Percentiles rank a stretch among this genome's conserved stretches.
These are phyloP conservation scores for Drosophila orena DNA, from an alignment of 1,140 invertebrate genomes.

Conservation along the genomic window DNA sequence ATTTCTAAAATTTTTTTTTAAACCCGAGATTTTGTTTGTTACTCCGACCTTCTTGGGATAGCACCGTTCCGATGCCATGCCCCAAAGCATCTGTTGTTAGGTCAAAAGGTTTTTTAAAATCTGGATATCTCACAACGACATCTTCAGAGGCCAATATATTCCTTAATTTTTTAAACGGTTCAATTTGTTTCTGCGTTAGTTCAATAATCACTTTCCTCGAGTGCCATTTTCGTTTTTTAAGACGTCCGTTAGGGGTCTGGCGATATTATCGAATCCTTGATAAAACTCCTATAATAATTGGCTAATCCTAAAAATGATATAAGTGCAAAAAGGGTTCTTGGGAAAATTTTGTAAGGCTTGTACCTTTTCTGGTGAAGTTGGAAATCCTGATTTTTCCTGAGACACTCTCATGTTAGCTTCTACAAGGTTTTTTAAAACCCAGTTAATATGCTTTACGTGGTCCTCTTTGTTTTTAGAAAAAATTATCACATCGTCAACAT, in stretches of 20 bases:
- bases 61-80: neutral
- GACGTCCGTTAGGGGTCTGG: no score
- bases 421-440: neutral
- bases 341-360: neutral
- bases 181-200: no score
- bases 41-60: conserved; percentile 1
- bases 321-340: neutral
- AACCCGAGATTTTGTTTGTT: neutral
- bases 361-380: neutral
- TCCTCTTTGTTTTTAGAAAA: neutral
- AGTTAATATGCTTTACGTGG: neutral
- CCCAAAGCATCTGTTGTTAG: neutral
- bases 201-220: no score
- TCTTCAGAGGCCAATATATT: neutral
- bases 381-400: conserved; percentile 1
- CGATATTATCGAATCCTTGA: neutral
- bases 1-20: no score
- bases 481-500: conserved; percentile 12
- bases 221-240: no score
- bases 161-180: no score
- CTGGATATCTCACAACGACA: neutral
- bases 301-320: neutral
- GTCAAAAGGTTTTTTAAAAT: neutral
- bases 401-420: conserved; percentile 11
- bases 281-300: neutral